Evolutionary conservation across 2,888 invertebrate species (phyloP), one percentile per base, ranked within the genome.

Genomic region (Rhyacophila evoluta): DNA sequence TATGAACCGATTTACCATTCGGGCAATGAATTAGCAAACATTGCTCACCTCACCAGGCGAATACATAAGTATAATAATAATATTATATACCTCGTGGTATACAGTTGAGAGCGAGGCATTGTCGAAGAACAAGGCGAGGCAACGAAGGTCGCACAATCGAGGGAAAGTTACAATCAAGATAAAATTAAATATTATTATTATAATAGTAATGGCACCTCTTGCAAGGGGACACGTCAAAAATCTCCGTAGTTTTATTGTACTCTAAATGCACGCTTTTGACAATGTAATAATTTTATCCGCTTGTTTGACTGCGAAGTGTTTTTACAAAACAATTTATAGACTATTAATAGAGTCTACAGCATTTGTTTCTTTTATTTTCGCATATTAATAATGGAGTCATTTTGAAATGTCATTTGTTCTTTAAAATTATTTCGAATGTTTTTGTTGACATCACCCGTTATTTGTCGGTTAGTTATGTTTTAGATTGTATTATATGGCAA

Each of bases 61-160:
- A 19, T 55, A 25, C 19, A 55, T 55, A 33, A 6, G 29, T 33
- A 33, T 33, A 33, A 33, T 33, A n/a, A n/a, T n/a, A n/a, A n/a
- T n/a, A n/a, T n/a, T n/a, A n/a, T n/a, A n/a, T n/a, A 33, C 6
- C 29, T 33, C 6, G 2, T 33, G 29, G 29, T 33, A 33, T 33
- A 33, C 29, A 33, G 29, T 33, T 33, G n/a, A 55, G 25, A 4
- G 55, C 19, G 55, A 19, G 55, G 55, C 19, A 55, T 55, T 55
- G 55, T 55, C 55, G 55, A 55, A 55, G 19, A 6, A 55, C 55
- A 55, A 55, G 55, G 55, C 55, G 55, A 55, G 55, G 55, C 55
- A 19, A 19, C 25, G 55, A 55, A 55, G 55, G 55, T 55, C 55
- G 55, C 55, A 19, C 55, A 55, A 55, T 55, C 12, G 55, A 55